Evolutionary conservation across 2,113 vertebrate genomes (phyloP), one percentile per base, ranked within the genome.

Genomic region (Galemys pyrenaicus): DNA sequence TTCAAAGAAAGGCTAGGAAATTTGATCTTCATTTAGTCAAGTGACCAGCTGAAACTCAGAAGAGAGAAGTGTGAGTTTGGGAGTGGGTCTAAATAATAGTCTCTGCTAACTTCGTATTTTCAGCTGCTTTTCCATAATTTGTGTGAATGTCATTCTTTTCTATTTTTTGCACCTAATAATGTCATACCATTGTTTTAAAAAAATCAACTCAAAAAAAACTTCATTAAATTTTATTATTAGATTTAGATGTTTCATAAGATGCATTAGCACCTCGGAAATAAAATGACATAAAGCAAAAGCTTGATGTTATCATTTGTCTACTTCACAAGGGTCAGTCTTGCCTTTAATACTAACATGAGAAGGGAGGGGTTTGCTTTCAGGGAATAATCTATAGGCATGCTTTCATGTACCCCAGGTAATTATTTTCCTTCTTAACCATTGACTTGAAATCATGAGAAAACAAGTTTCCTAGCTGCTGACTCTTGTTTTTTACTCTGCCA

Each of bases 401-500:
- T 89, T 92, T 77, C 51, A 78, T 87, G 39, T 35, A 65, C 3
- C 39, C 44, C 87, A 84, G 62, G 32, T n/a, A 67, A 91, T 81
- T 80, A 67, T n/a, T n/a, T n/a, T n/a, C n/a, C n/a, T n/a, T n/a
- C n/a, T n/a, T n/a, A n/a, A n/a, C n/a, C n/a, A n/a, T n/a, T n/a
- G n/a, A n/a, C n/a, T n/a, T n/a, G n/a, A n/a, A n/a, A n/a, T n/a
- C n/a, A n/a, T n/a, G n/a, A n/a, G n/a, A n/a, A n/a, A n/a, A n/a
- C n/a, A n/a, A n/a, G n/a, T n/a, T n/a, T n/a, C n/a, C n/a, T n/a
- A n/a, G 70, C 60, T 81, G 22, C 77, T 85, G 44, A 71, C 28
- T 85, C 79, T 94, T 35, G 49, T 28, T 81, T 91, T 81, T 64
- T n/a, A 32, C 51, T 73, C 9, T 71, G 82, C n/a, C 78, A 70